Evolutionary conservation across 2,797 vertebrate species (phyloP).

Genomic region (Borostomias antarcticus): DNA sequence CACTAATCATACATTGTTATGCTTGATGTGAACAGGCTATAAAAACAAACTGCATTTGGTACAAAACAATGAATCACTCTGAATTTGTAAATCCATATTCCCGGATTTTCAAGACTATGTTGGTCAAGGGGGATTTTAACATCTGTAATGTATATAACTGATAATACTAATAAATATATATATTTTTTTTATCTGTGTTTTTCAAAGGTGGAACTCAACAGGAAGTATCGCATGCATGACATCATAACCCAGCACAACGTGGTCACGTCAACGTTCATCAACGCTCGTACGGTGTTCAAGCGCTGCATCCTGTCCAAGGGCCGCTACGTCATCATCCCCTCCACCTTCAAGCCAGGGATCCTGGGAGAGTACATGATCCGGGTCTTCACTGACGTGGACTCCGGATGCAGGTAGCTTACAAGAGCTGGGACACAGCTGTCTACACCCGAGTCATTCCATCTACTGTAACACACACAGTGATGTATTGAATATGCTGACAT

Average conservation of each 20-base stretch:
- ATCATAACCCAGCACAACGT: slow-evolving; percentile 80
- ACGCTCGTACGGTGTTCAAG: slow-evolving; percentile 85
- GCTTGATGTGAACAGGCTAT: slow-evolving; percentile 45
- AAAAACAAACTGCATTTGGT: background rate
- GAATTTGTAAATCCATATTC: too few species aligned
- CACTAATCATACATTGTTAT: slow-evolving; percentile 30
- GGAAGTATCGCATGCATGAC: slow-evolving; percentile 87
- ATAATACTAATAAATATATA: background rate
- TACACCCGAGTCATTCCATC: too few species aligned
- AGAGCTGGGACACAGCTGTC: background rate
- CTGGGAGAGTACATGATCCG: slow-evolving; percentile 85
- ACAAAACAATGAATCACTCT: background rate
- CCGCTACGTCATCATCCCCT: slow-evolving; percentile 87
- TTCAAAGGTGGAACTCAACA: slow-evolving; percentile 90
- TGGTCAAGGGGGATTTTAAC: background rate
- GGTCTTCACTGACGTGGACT: slow-evolving; percentile 85
- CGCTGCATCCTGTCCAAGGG: slow-evolving; percentile 78
- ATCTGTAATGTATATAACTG: too few species aligned
- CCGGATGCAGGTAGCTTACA: slow-evolving; percentile 82
- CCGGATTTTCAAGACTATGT: background rate
- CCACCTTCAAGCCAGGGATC: slow-evolving; percentile 78
- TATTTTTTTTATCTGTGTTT: background rate
- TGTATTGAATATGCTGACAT: too few species aligned
- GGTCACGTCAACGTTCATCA: slow-evolving; percentile 82
- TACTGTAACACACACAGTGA: too few species aligned